Evolutionary conservation across 2,113 vertebrate species (phyloP), one percentile per base, ranked within the genome.

Genomic region (Nycticorax nycticorax): DNA sequence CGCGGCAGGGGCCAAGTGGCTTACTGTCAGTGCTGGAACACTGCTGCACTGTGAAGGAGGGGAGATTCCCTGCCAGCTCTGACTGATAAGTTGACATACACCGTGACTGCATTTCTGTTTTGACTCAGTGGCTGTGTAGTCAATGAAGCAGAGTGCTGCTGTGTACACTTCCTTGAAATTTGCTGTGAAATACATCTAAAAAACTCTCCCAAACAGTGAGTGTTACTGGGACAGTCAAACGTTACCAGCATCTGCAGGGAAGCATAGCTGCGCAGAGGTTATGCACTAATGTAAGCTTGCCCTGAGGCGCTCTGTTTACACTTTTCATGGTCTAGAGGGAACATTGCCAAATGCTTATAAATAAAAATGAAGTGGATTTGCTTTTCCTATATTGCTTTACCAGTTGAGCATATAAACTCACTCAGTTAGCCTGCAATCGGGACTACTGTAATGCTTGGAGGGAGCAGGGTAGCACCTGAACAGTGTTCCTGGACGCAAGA

Each of bases 361-460:
- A 68, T 82, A 82, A 89, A 93, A 94, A 69, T 92, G 32, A 88
- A 92, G n/a, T 77, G n/a, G 62, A 73, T 88, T 41, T 88, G 59
- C 1, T 77, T 93, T 80, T 90, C n/a, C 47, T 90, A 0, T 80
- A 60, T 66, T 52, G 62, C 50, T 93, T 88, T 83, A 90, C 50
- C 82, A 62, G 0, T 0, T 86, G 63, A 84, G 55, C 1, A 0
- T 85, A 55, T 76, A 59, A 79, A 73, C n/a, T 84, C 28, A 39
- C 26, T 74, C 50, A 45, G 8, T 92, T 85, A 86, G 63, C 72
- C 47, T 87, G 50, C 59, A 59, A 59, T 81, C 56, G 78, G 52
- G 52, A 74, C 47, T 92, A 39, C 26, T 59, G 13, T 87, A 78
- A 43, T 30, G 16, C 64, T 74, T 3, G 1, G 50, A 92, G 43